Percentiles rank a stretch among this genome's conserved stretches.
Conservation (phyloP, 2,113 vertebrate genomes). For the Esox niger region DNA sequence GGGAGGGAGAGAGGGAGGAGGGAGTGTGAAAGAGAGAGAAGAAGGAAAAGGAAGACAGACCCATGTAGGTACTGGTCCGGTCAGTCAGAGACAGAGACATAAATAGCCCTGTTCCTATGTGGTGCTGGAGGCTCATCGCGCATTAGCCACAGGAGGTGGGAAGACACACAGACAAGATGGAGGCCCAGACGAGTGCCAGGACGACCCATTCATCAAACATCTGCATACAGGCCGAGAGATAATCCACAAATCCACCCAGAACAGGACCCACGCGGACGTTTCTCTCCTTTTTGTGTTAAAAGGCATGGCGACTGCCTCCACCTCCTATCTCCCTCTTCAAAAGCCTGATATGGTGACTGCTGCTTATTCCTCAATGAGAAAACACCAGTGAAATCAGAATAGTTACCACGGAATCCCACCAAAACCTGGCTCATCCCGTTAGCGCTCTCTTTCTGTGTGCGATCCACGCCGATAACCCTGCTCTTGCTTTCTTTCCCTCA, state of each 20-base stretch:
- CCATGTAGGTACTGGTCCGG: conserved; percentile 57
- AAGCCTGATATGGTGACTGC: conserved; percentile 47
- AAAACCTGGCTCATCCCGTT: conserved; percentile 68
- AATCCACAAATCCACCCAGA: conserved; percentile 57
- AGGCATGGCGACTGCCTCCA: conserved; percentile 37
- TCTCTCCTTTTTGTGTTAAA: conserved; percentile 44
- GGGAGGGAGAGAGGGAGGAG: conserved; percentile 29
- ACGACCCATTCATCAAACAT: conserved; percentile 41
- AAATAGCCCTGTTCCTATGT: conserved; percentile 35
- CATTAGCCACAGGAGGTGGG: conserved; percentile 13
- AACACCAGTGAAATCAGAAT: conserved; percentile 56
- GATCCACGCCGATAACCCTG: conserved; percentile 80
- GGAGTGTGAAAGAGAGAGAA: conserved; percentile 34
- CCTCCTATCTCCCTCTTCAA: conserved; percentile 46
- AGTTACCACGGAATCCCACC: conserved; percentile 61
- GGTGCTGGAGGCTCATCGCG: conserved; percentile 32
- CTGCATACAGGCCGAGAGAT: conserved; percentile 46
- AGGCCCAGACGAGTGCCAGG: conserved; percentile 45
- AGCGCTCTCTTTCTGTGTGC: conserved; percentile 74
- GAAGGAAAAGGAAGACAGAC: conserved; percentile 48
- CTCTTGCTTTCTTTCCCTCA: conserved; percentile 80
- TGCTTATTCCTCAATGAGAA: conserved; percentile 57
- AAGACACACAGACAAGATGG: conserved; percentile 57
- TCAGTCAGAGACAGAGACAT: conserved; percentile 42
- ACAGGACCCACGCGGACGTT: conserved; percentile 33